Conservation (phyloP, 2,113 vertebrate species). For the Mungos mungo region DNA sequence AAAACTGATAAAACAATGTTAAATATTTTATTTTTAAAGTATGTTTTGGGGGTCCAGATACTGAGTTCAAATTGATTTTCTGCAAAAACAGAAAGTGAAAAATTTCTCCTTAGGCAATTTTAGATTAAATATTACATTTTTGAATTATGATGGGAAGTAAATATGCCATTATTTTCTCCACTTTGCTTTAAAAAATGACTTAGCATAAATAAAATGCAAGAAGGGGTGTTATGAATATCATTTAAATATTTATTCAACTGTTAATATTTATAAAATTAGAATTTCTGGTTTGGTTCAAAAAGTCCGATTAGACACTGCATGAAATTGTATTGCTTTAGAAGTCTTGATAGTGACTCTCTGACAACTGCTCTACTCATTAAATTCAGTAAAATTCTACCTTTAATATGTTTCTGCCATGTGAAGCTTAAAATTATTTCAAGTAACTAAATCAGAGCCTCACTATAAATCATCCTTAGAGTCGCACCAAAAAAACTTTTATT, state of each 20-base stretch:
- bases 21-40: slow-evolving; percentile 45
- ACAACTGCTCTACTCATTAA: not conserved
- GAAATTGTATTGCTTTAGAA: not conserved
- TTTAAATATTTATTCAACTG: slow-evolving; percentile 7
- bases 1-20: not conserved
- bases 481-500: not conserved
- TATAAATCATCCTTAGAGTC: not conserved
- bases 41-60: not conserved
- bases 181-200: slow-evolving; percentile 25
- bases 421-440: slow-evolving; percentile 13
- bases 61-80: slow-evolving; percentile 35
- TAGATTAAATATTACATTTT: slow-evolving; percentile 20
- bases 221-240: not conserved
- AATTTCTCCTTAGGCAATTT: slow-evolving; percentile 2
- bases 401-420: not conserved
- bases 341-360: not conserved
- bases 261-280: slow-evolving; percentile 17
- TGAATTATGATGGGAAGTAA: not conserved
- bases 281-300: slow-evolving; percentile 31
- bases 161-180: slow-evolving; percentile 1
- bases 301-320: not conserved
- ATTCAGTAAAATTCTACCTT: slow-evolving; percentile 21
- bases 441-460: not conserved
- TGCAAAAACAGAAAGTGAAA: not conserved
- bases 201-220: slow-evolving; percentile 14